Base-by-base conservation (phyloP, 2,797 vertebrate genomes). In the Darevskia mixta region DNA sequence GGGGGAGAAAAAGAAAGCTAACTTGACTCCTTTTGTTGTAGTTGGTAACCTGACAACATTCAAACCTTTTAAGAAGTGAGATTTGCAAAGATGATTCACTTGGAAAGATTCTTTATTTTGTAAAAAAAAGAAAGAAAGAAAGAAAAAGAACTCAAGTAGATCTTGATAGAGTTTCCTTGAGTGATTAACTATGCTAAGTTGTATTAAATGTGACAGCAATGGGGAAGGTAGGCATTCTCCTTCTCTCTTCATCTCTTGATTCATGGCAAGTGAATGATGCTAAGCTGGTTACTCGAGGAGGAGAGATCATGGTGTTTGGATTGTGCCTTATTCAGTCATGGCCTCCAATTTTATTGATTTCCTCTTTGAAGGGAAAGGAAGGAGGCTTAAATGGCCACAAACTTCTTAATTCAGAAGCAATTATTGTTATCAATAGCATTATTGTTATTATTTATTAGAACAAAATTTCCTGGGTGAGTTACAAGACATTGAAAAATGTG, bases 321-420 rank as follows among this genome's bases (percentile, higher is more conserved):
- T 38, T 82, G 6, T 89, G 45, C 23, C 85, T 87, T 75, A 18
- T 41, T 41, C 9, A 88, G 0, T 6, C 25, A 86, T 23, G 83
- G 23, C 87, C 91, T 92, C 91, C 80, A 84, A 84, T 55, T 75
- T 29, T 86, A 61, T 41, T 92, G 85, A 77, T 89, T 92, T 89
- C 32, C 10, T 4, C n/a, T 38, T 58, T 38, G 45, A n/a, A 15
- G 69, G 3, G 20, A 8, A 45, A 3, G 67, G 29, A 18, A 67
- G 29, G 41, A 72, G 18, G 23, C 11, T 67, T 67, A 41, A 82
- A 41, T 32, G 61, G 58, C 32, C 18, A 35, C 29, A 61, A 79
- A 79, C 18, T 5, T 27, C 27, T 78, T 78, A 78, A 49, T 10
- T 43, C 4, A 64, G 17, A 64, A 64, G 20, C 0, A 61, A 49